Evolutionary conservation across 2,797 vertebrate species (phyloP).

Genomic region (Rhincodon typus): DNA sequence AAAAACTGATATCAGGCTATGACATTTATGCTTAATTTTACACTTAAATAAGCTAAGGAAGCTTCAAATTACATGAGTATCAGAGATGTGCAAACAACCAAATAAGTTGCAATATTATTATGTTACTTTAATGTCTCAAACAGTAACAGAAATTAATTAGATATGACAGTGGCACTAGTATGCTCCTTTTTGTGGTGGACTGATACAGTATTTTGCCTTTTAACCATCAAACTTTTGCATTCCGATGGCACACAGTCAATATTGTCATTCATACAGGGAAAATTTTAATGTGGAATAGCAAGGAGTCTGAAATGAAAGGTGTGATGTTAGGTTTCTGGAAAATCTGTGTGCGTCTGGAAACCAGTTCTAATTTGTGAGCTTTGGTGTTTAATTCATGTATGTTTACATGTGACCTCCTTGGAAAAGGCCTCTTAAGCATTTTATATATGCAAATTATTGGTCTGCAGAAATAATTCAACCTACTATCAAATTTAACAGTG

Average conservation of each 20-base stretch:
- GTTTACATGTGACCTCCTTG: neutral
- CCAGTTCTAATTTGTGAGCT: neutral
- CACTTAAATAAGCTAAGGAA: slow-evolving; percentile 14
- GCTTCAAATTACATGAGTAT: slow-evolving; percentile 16
- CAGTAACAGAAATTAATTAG: neutral
- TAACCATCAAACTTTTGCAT: neutral
- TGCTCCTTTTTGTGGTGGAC: neutral
- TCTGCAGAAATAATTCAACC: neutral
- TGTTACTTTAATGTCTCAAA: neutral
- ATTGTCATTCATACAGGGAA: neutral
- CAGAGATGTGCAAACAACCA: neutral
- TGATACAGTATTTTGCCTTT: neutral
- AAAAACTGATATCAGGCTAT: slow-evolving; percentile 7
- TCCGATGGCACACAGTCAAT: neutral
- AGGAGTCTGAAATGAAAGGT: neutral
- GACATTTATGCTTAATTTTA: slow-evolving; percentile 10
- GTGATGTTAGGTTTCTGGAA: neutral
- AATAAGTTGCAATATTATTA: neutral
- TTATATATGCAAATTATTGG: neutral
- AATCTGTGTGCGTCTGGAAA: neutral
- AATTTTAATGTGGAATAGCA: neutral
- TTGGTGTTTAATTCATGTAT: neutral
- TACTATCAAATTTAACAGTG: neutral
- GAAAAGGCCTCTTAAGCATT: neutral
- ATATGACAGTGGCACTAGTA: neutral